Evolutionary conservation across 2,888 invertebrate species (phyloP), one percentile per base, ranked within the genome.

Genomic region (Dysmachus trigonus): DNA sequence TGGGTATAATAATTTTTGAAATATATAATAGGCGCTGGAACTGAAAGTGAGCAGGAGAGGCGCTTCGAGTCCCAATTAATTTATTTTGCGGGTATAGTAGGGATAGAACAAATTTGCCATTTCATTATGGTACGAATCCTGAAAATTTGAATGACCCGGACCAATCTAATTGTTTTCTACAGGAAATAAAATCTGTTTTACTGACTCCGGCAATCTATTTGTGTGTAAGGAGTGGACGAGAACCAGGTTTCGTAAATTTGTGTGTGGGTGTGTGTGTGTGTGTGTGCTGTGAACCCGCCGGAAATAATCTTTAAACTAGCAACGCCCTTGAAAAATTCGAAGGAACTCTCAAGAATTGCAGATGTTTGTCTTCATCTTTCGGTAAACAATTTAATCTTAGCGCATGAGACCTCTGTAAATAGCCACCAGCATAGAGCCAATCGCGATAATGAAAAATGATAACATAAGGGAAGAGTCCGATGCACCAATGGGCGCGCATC

Each of bases 381-480:
- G 27, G 35, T 33, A 81, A 81, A 81, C 33, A 53, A 27, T 18
- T 30, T 62, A 62, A 81, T 81, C 81, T 51, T 53, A 18, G 13
- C 1, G 18, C 81, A 53, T 53, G 53, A 81, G 53, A 53, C 62
- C 51, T 81, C 51, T 62, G 30, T 22, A 62, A 81, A 81, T 53
- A 81, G 33, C 27, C 62, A 62, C 62, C 62, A 62, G 62, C 62
- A 62, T 62, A 62, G 18, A 33, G 81, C 33, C 62, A 53, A 33
- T 62, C 8, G 31, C 47, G 81, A 62, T 62, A 81, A 62, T 81
- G 62, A 81, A 81, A 31, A 53, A 53, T 81, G 53, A 81, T 81
- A 81, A 33, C 18, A 62, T 27, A 10, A 27, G 51, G 47, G 31
- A 18, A 77, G 41, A 41, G 18, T 51, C 8, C 62, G 1, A 62